Evolutionary conservation across 1,140 invertebrate genomes (phyloP).

Genomic region (Saccostrea echinata): DNA sequence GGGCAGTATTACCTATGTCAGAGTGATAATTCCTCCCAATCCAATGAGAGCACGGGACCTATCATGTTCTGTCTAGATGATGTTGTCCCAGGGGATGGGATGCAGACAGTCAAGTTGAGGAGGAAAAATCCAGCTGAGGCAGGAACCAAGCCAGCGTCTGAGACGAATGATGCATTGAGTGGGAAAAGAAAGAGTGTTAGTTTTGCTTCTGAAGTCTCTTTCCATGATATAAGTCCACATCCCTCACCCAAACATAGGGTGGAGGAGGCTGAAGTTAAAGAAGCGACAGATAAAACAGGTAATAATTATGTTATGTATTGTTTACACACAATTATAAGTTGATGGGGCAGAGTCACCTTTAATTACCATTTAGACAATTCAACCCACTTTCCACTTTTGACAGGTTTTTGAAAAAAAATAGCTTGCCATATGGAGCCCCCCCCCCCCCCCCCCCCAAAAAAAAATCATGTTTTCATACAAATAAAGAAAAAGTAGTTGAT

Average conservation of each 20-base stretch:
- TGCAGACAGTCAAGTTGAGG: conserved; percentile 52
- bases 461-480: no score
- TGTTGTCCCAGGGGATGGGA: not conserved
- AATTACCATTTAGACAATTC: no score
- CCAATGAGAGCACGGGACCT: conserved; percentile 60
- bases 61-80: conserved; percentile 62
- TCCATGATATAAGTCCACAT: conserved; percentile 75
- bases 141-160: not conserved
- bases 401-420: no score
- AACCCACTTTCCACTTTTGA: no score
- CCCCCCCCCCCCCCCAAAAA: no score
- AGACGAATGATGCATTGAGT: conserved; percentile 54
- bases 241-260: conserved; percentile 59
- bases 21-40: conserved; percentile 59
- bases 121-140: conserved; percentile 50
- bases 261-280: not conserved
- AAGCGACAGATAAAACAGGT: not conserved
- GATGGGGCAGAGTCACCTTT: no score
- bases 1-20: conserved; percentile 60
- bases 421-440: no score
- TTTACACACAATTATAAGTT: no score
- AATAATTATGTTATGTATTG: not conserved
- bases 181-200: conserved; percentile 73
- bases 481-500: no score
- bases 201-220: conserved; percentile 76